Conservation (phyloP, 2,113 vertebrate genomes). For the Corvus moneduloides region DNA sequence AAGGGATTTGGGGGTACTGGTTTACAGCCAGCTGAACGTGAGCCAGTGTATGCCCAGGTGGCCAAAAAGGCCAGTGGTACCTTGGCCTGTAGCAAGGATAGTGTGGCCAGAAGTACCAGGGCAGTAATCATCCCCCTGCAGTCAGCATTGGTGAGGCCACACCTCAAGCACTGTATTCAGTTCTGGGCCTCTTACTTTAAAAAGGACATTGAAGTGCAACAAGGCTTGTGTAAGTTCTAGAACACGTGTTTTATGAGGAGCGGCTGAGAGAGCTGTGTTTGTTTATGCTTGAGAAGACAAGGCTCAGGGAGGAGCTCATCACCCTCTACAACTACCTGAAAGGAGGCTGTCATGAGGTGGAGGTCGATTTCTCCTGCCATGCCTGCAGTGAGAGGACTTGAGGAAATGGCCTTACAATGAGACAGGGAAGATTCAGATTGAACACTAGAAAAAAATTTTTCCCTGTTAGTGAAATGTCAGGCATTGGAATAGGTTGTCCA, state of each 20-base stretch:
- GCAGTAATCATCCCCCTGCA: neutral
- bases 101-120: neutral
- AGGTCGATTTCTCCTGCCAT: neutral
- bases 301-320: neutral
- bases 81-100: neutral
- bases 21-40: neutral
- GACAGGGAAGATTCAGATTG: neutral
- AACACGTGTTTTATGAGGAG: neutral
- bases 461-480: neutral
- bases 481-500: too few species aligned
- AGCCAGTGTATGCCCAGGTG: neutral
- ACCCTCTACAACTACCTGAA: neutral
- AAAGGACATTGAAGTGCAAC: neutral
- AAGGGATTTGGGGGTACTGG: neutral
- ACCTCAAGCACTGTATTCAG: neutral
- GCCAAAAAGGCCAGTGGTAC: neutral
- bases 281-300: neutral
- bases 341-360: neutral
- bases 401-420: neutral
- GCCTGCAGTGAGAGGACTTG: neutral
- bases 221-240: neutral
- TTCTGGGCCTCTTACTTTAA: neutral
- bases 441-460: neutral
- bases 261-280: neutral
- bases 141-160: neutral